These are phyloP conservation scores for Cyphotilapia sp. DNA, from an alignment of 2,113 vertebrate genomes.

Conservation along the genomic window DNA sequence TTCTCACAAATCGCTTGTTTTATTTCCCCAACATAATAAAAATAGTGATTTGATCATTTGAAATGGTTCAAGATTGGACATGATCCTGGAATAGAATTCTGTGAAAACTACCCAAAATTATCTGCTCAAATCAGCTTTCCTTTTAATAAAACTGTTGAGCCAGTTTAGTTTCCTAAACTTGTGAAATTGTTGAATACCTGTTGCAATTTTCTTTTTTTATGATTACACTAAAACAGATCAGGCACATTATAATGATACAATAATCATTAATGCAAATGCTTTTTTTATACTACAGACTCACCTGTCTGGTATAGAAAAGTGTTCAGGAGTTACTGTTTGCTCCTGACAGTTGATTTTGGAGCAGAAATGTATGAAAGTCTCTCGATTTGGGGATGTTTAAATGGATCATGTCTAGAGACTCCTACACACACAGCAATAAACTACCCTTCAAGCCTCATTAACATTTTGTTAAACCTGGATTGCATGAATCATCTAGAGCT, in stretches of 20 bases:
- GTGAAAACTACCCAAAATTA: background rate
- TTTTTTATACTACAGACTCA: background rate
- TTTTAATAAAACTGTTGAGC: background rate
- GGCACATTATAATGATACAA: background rate
- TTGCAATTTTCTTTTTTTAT: background rate
- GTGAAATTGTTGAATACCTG: background rate
- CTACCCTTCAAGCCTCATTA: background rate
- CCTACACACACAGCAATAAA: background rate
- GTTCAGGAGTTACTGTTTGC: background rate
- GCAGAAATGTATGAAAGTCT: background rate
- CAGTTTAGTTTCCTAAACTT: background rate
- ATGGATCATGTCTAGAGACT: background rate
- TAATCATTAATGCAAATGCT: background rate
- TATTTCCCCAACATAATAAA: background rate
- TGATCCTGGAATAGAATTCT: background rate
- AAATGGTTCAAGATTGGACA: background rate
- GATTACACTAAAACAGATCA: background rate
- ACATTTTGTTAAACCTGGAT: background rate
- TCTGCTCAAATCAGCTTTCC: background rate
- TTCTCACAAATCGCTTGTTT: background rate
- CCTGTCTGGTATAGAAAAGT: background rate
- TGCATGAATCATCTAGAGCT: background rate
- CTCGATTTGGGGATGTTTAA: background rate
- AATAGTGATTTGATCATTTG: background rate
- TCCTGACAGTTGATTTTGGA: background rate